Evolutionary conservation across 2,797 vertebrate species (phyloP).

Genomic region (Phyllotis vaccarum): DNA sequence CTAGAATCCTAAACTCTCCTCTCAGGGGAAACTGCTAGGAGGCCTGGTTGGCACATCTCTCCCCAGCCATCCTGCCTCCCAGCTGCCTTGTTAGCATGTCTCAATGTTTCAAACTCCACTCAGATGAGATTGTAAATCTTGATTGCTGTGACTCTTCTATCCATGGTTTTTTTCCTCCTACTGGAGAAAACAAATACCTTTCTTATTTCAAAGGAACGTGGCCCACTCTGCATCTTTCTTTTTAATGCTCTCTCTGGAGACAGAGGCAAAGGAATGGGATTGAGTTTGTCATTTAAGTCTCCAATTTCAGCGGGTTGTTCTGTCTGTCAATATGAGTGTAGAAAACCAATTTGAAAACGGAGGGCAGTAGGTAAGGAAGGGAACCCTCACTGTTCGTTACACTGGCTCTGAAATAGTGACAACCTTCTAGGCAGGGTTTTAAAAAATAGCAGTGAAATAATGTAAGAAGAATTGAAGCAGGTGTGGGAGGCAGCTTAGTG

Average conservation of each 20-base stretch:
- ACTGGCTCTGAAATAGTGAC: conserved; percentile 37
- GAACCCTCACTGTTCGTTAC: not conserved
- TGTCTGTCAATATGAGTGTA: not conserved
- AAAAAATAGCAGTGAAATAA: not conserved
- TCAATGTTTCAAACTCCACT: conserved; percentile 55
- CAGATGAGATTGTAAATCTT: conserved; percentile 60
- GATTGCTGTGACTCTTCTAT: conserved; percentile 18
- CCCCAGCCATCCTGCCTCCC: not conserved
- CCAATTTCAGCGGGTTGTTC: not conserved
- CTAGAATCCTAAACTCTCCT: conserved; percentile 21
- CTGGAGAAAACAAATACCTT: conserved; percentile 38
- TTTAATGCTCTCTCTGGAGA: not conserved
- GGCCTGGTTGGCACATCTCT: conserved; percentile 6
- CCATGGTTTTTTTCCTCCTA: not conserved
- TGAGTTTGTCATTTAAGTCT: not conserved
- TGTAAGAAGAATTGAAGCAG: conserved; percentile 23
- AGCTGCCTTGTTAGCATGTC: conserved; percentile 41
- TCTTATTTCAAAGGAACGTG: conserved; percentile 45
- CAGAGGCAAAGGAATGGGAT: not conserved
- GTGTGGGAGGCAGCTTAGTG: not conserved
- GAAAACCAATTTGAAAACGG: conserved; percentile 11
- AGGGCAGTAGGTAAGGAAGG: not conserved
- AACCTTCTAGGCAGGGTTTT: not conserved
- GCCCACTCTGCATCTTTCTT: conserved; percentile 49
- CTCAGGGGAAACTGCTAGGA: not conserved